Percentiles rank a stretch among this genome's conserved stretches.
Evolutionary conservation across 2,113 vertebrate genomes (phyloP).

Genomic region (Eurystomus gularis): DNA sequence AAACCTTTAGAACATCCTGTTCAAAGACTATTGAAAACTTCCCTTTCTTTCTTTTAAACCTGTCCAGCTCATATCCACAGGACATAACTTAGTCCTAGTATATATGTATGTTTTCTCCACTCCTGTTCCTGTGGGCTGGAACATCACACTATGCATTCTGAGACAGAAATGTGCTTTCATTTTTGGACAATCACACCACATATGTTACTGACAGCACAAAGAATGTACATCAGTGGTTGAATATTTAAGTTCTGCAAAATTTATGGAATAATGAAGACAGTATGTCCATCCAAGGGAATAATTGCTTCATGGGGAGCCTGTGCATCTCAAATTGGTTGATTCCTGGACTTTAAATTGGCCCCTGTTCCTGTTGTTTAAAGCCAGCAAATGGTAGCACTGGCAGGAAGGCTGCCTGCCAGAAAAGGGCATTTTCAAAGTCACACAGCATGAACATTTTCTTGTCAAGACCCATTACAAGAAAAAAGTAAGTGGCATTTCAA

Average conservation of each 20-base stretch:
- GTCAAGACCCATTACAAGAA: conserved; percentile 55
- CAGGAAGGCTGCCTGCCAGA: conserved; percentile 36
- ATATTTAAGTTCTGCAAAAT: conserved; percentile 41
- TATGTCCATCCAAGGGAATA: conserved; percentile 30
- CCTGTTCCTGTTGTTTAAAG: conserved; percentile 47
- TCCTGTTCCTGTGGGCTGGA: not conserved
- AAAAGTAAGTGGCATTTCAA: conserved; percentile 59
- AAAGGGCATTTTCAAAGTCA: conserved; percentile 69
- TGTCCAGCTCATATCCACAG: not conserved
- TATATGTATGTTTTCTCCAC: not conserved
- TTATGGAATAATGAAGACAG: conserved; percentile 34
- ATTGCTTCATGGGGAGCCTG: conserved; percentile 3
- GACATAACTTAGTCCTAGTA: not conserved
- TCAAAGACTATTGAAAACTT: conserved; percentile 25
- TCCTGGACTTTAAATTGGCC: conserved; percentile 43
- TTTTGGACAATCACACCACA: not conserved
- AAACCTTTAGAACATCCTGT: not conserved
- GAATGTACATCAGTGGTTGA: not conserved
- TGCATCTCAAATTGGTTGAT: conserved; percentile 35
- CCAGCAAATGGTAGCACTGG: not conserved
- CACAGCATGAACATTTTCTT: conserved; percentile 50
- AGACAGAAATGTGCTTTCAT: not conserved
- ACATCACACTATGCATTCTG: not conserved
- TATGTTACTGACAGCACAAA: not conserved
- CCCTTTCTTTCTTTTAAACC: conserved; percentile 11